phyloP scores from a whole-genome alignment of 2,113 vertebrate genomes.

The Tragelaphus scriptus region DNA sequence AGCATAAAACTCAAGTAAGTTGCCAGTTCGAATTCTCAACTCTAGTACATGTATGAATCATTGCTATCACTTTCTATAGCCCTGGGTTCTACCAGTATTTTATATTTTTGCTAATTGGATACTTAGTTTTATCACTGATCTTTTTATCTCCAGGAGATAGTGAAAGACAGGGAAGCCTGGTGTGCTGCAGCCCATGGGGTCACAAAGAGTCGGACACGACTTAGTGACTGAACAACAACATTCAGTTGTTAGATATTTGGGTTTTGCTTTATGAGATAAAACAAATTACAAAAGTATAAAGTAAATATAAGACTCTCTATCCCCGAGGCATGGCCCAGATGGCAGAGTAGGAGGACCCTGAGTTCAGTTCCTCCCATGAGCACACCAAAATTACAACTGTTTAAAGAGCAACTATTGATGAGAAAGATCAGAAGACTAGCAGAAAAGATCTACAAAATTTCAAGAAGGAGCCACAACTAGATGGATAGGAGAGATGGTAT shows the following conservation, averaged over 20 bases:
- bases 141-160: neutral
- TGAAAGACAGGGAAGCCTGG: neutral
- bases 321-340: neutral
- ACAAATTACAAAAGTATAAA: neutral
- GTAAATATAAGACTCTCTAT: neutral
- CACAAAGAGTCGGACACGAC: neutral
- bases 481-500: neutral
- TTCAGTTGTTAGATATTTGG: neutral
- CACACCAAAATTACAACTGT: neutral
- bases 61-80: neutral
- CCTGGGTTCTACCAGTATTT: neutral
- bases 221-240: neutral
- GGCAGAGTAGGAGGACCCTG: neutral
- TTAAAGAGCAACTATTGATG: neutral
- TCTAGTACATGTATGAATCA: neutral
- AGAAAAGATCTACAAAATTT: neutral
- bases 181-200: neutral
- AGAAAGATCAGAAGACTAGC: neutral
- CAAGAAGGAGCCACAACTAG: neutral
- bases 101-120: neutral
- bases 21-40: neutral
- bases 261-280: neutral
- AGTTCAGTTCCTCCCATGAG: neutral
- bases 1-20: neutral
- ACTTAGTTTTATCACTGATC: neutral